Evolutionary conservation across 2,113 vertebrate species (phyloP), one percentile per base, ranked within the genome.

Genomic region (Pao palembangensis): DNA sequence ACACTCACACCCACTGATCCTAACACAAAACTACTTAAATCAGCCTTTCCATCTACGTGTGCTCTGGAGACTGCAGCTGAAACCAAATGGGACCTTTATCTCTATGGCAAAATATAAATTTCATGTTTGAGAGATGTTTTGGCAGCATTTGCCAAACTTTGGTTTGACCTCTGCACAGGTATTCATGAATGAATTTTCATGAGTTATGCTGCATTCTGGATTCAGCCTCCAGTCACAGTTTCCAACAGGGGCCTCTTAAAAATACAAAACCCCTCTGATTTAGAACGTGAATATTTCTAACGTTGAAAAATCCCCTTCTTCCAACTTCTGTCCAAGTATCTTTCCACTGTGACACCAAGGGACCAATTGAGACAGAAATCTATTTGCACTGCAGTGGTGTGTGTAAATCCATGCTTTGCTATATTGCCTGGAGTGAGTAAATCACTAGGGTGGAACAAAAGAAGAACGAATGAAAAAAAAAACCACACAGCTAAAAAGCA

Each of bases 291-390:
- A 75, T 78, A 77, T 81, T 77, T 84, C 64, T 10, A 80, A 58
- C 73, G 77, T 65, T 73, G 84, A 75, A 75, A 84, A 19, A 16
- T 69, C 64, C 52, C 62, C 75, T 79, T 68, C 50, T 23, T 70
- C 43, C 64, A 18, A 55, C 78, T 56, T 81, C 71, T 73, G 81
- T 85, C 82, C 87, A 88, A 89, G 75, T 83, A 78, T 88, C 84
- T 85, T 85, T 87, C 79, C 84, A 85, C 64, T 78, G 80, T 78
- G 85, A 88, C 87, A 85, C 87, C 85, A 8, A 75, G 88, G 87
- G 88, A 91, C 89, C 89, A 90, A 90, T 85, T 91, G 87, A 87
- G 83, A 86, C 73, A 74, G 74, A 90, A 87, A 86, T 88, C 67
- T 89, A 81, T 90, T 91, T 87, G 87, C 82, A 78, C 82, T 46